Percentiles rank a stretch among this genome's conserved stretches.
These are phyloP conservation scores for Cyclophora albipunctata DNA, from an alignment of 2,888 invertebrate genomes.

Conservation along the genomic window DNA sequence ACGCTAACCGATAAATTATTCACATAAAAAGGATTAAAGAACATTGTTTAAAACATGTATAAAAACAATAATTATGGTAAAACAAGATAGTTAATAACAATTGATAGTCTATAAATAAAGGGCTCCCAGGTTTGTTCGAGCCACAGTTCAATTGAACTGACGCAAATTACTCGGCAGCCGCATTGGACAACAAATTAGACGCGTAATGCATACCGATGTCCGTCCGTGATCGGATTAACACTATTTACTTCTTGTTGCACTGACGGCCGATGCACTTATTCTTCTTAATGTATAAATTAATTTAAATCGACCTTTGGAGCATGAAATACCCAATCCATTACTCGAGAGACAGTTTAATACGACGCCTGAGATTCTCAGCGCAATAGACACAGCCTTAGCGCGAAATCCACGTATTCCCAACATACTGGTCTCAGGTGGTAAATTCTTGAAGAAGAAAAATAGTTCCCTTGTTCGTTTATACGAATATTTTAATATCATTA, in stretches of 20 bases:
- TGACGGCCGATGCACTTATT: constrained; percentile 39
- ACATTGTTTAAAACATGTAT: too few species aligned
- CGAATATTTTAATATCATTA: constrained; percentile 50
- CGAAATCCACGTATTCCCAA: constrained; percentile 40
- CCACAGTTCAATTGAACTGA: neutral
- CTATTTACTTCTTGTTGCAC: constrained; percentile 53
- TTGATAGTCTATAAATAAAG: neutral
- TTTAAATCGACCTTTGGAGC: constrained; percentile 62
- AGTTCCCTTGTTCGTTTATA: constrained; percentile 28
- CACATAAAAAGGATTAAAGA: too few species aligned
- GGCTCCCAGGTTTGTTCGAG: neutral
- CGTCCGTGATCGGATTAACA: constrained; percentile 49
- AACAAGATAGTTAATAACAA: too few species aligned
- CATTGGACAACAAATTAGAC: constrained; percentile 13
- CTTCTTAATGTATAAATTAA: constrained; percentile 67
- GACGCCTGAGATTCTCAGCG: constrained; percentile 30
- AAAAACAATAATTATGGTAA: too few species aligned
- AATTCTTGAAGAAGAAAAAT: constrained; percentile 51
- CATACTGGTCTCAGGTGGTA: constrained; percentile 47
- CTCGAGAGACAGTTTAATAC: constrained; percentile 57
- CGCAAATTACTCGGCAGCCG: constrained; percentile 4
- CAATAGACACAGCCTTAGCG: constrained; percentile 39
- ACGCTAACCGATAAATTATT: too few species aligned
- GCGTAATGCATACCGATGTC: constrained; percentile 23
- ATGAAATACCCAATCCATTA: constrained; percentile 68